Evolutionary conservation across 2,113 vertebrate species (phyloP).

Genomic region (Cacatua alba): DNA sequence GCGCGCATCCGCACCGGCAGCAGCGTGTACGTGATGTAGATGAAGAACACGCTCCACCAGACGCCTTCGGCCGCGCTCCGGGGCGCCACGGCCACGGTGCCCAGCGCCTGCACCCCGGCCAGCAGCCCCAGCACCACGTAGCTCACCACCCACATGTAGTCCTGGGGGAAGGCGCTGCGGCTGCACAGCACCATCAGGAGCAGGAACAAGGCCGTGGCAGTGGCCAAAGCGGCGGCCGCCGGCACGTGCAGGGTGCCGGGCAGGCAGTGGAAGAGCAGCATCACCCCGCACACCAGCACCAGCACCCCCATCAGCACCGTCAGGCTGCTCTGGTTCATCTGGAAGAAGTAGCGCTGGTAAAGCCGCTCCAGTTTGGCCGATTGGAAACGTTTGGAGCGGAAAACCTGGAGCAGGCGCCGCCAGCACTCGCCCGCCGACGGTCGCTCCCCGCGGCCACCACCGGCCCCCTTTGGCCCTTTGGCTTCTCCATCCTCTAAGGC

Average conservation of each 20-base stretch:
- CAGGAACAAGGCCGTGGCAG: conserved; percentile 87
- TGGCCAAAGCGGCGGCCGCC: conserved; percentile 80
- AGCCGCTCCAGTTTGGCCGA: conserved; percentile 94
- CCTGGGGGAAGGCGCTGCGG: conserved; percentile 93
- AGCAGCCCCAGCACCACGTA: conserved; percentile 91
- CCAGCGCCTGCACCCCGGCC: conserved; percentile 85
- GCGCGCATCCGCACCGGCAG: conserved; percentile 94
- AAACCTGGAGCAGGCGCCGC: conserved; percentile 85
- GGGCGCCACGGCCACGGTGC: conserved; percentile 83
- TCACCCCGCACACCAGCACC: conserved; percentile 88
- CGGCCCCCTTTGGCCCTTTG: conserved; percentile 49
- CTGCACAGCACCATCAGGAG: conserved; percentile 95
- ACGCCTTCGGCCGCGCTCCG: conserved; percentile 89
- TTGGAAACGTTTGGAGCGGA: conserved; percentile 96
- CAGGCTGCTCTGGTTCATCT: conserved; percentile 97
- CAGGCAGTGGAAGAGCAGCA: conserved; percentile 91
- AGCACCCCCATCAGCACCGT: conserved; percentile 96
- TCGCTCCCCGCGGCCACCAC: background rate
- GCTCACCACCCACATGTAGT: conserved; percentile 97
- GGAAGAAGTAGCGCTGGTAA: conserved; percentile 98
- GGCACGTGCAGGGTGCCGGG: conserved; percentile 78
- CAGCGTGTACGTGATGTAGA: conserved; percentile 96
- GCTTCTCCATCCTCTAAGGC: conserved; percentile 86
- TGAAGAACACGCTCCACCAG: conserved; percentile 96
- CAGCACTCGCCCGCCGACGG: conserved; percentile 80